Evolutionary conservation across 2,113 vertebrate species (phyloP).

Genomic region (Crotalus horridus): DNA sequence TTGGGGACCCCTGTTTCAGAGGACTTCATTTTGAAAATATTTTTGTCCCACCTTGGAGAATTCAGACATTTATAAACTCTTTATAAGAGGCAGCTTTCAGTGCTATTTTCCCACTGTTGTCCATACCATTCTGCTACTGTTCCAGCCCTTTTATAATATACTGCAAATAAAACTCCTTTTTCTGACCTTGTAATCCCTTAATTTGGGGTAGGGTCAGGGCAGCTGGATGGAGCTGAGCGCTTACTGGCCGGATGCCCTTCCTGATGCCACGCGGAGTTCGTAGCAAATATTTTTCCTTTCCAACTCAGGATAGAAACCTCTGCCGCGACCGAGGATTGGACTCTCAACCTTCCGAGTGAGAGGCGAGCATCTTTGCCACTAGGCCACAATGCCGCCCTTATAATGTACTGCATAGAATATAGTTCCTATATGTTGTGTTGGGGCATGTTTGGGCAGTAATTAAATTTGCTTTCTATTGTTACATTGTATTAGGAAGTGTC

Average conservation of each 20-base stretch:
- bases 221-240: rapidly evolving
- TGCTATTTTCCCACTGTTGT: background rate
- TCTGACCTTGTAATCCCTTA: no score
- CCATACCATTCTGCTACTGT: background rate
- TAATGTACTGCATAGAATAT: background rate
- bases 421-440: background rate
- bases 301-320: background rate
- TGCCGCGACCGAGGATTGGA: background rate
- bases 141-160: background rate
- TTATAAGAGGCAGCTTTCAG: background rate
- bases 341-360: background rate
- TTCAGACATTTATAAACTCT: background rate
- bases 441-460: background rate
- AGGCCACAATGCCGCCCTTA: background rate
- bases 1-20: background rate
- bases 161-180: background rate
- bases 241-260: background rate
- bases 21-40: background rate
- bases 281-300: background rate
- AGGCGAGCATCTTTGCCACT: background rate
- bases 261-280: background rate
- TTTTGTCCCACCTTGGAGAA: background rate
- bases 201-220: no score
- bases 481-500: background rate
- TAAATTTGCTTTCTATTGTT: background rate